Evolutionary conservation across 2,888 invertebrate species (phyloP).

Genomic region (Aspidapion aeneum): DNA sequence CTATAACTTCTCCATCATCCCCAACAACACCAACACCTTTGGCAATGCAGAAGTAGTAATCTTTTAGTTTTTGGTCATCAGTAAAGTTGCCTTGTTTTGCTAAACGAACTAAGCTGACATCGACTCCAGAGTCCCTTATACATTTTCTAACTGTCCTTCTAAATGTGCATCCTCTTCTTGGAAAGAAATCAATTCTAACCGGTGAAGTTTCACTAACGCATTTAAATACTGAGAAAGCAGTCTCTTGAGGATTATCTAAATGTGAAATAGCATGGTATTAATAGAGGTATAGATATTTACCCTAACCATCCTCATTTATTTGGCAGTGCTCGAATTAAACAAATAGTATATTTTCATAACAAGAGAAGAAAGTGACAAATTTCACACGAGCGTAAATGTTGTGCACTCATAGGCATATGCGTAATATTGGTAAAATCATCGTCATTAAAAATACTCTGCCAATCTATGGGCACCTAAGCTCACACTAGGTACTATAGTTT

Average conservation of each 20-base stretch:
- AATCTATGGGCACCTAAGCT: too few relatives aligned
- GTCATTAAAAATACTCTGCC: too few relatives aligned
- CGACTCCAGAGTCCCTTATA: slow-evolving; percentile 15
- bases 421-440: too few relatives aligned
- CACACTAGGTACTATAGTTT: too few relatives aligned
- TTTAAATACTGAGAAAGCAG: slow-evolving; percentile 21
- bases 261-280: too few relatives aligned
- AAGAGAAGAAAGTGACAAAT: too few relatives aligned
- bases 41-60: slow-evolving; percentile 19
- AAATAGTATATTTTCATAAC: too few relatives aligned
- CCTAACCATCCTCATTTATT: too few relatives aligned
- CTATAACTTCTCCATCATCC: slow-evolving; percentile 15
- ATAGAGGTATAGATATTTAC: too few relatives aligned
- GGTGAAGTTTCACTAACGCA: slow-evolving; percentile 23
- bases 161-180: neutral
- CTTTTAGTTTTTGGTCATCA: slow-evolving; percentile 22
- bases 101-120: slow-evolving; percentile 13
- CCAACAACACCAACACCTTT: slow-evolving; percentile 19
- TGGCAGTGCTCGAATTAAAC: too few relatives aligned
- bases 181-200: slow-evolving; percentile 8
- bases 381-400: too few relatives aligned
- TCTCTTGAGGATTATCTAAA: slow-evolving; percentile 24
- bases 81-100: slow-evolving; percentile 15
- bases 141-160: slow-evolving; percentile 14
- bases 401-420: too few relatives aligned